Evolutionary conservation across 2,797 vertebrate species (phyloP).

Genomic region (Buceros bicornis): DNA sequence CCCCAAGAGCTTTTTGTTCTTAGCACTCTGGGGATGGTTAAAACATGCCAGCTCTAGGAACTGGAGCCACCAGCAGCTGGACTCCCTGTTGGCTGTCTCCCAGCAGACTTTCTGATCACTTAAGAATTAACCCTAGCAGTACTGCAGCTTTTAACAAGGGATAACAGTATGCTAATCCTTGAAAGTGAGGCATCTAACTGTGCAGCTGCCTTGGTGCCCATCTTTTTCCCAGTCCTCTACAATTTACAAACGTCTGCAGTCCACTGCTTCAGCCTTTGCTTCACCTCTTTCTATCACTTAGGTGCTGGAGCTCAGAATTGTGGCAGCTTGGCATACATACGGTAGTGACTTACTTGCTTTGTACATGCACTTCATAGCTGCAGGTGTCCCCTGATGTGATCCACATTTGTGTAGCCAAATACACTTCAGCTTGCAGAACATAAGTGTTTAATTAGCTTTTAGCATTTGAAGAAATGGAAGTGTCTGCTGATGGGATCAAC

Average conservation of each 20-base stretch:
- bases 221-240: neutral
- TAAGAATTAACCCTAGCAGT: neutral
- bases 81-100: neutral
- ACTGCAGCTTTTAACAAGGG: neutral
- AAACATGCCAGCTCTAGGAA: neutral
- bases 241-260: neutral
- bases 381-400: neutral
- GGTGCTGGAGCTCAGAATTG: neutral
- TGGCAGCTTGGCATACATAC: neutral
- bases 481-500: neutral
- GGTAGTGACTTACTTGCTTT: neutral
- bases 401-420: neutral
- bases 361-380: neutral
- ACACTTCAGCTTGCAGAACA: neutral
- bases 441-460: conserved; percentile 10
- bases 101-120: neutral
- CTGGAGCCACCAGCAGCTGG: neutral
- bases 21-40: neutral
- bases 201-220: neutral
- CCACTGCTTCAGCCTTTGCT: neutral
- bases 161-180: neutral
- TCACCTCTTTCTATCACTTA: neutral
- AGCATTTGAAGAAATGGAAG: neutral
- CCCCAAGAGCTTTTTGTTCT: neutral
- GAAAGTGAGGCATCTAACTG: neutral